Percentiles rank a stretch among this genome's conserved stretches.
Evolutionary conservation across 2,113 vertebrate genomes (phyloP).

Genomic region (Upupa epops): DNA sequence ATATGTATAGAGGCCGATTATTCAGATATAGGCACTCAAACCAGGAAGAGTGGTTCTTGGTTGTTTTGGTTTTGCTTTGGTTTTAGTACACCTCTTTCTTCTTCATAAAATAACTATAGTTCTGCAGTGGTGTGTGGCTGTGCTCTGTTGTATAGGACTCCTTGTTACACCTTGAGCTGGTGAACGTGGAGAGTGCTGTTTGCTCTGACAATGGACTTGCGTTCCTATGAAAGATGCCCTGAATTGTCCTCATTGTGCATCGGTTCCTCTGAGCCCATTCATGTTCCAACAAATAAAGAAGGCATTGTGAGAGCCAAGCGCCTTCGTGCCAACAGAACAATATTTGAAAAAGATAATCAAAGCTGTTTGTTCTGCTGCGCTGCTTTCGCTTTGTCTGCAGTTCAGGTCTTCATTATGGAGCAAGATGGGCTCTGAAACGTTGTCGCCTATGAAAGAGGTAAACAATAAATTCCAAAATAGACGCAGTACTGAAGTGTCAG

Average conservation of each 20-base stretch:
- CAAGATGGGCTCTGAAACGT: slow-evolving; percentile 14
- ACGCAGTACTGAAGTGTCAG: neutral
- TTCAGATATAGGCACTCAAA: neutral
- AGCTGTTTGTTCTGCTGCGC: slow-evolving; percentile 60
- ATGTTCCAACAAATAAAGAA: neutral
- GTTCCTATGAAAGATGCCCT: neutral
- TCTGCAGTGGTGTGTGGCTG: neutral
- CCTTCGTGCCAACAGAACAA: slow-evolving; percentile 9
- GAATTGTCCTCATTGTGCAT: slow-evolving; percentile 30
- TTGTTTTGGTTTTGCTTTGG: neutral
- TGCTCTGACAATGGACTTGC: neutral
- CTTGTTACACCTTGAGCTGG: neutral
- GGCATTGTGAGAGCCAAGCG: slow-evolving; percentile 11
- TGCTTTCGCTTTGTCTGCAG: slow-evolving; percentile 16
- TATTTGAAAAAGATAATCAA: slow-evolving; percentile 59
- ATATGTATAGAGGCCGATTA: neutral
- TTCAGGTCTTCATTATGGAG: slow-evolving; percentile 45
- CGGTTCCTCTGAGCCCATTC: slow-evolving; percentile 4
- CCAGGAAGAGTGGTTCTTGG: neutral
- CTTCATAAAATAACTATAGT: neutral
- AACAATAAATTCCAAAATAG: neutral
- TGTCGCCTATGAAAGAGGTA: neutral
- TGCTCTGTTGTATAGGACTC: neutral
- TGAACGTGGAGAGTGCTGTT: neutral
- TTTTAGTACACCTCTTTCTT: neutral